phyloP scores from a whole-genome alignment of 2,113 vertebrate species.

The Pachyramphus minor region DNA sequence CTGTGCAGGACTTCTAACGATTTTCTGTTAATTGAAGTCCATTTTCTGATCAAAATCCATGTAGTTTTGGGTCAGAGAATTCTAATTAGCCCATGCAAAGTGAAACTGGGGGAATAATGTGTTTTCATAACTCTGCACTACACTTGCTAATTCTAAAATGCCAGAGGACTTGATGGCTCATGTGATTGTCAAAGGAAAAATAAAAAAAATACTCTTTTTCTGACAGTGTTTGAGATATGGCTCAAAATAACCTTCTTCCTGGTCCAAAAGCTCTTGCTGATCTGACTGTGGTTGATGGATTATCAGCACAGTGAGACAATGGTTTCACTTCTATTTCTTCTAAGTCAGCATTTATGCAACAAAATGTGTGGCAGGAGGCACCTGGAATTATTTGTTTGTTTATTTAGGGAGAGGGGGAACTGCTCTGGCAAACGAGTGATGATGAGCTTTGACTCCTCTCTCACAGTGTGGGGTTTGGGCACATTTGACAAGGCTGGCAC shows the following conservation, averaged over 20 bases:
- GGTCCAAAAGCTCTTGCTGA: neutral
- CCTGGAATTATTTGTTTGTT: neutral
- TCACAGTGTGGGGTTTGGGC: neutral
- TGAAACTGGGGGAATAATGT: neutral
- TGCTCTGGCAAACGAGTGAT: neutral
- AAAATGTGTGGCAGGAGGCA: neutral
- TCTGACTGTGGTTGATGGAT: neutral
- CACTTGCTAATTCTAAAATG: neutral
- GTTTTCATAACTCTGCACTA: neutral
- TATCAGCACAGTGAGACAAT: neutral
- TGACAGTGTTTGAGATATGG: neutral
- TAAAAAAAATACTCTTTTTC: neutral
- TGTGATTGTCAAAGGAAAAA: neutral
- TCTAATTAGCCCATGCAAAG: neutral
- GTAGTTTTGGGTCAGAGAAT: neutral
- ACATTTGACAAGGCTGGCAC: neutral
- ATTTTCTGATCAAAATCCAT: neutral
- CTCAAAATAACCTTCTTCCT: neutral
- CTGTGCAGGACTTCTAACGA: neutral
- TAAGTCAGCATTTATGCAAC: neutral
- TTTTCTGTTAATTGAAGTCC: neutral
- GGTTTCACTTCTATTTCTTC: neutral
- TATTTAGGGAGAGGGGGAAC: neutral
- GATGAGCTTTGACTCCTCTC: neutral
- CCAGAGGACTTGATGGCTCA: neutral